A percentile compares a stretch with the other conserved stretches of the same genome.
phyloP scores from a whole-genome alignment of 2,888 invertebrate species.

The Corbicula japonica region DNA sequence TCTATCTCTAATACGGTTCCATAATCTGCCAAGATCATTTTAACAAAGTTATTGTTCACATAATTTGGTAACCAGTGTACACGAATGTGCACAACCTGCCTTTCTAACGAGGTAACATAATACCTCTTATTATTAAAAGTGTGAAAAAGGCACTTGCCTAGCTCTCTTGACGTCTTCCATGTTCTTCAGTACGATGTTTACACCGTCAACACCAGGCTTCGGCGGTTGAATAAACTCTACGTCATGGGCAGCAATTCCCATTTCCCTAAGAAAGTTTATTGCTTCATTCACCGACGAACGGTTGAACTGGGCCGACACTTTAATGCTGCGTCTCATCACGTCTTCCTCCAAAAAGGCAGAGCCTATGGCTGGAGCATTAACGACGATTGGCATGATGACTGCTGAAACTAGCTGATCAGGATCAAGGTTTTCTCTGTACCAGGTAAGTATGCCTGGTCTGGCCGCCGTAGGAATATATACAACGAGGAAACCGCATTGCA shows the following conservation, averaged over 20 bases:
- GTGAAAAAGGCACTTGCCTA: neutral
- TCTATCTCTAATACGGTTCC: too few relatives aligned
- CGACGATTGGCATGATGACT: neutral
- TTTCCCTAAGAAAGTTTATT: neutral
- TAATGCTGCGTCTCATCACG: neutral
- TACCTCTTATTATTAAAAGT: neutral
- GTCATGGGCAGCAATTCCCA: neutral
- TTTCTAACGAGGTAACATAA: neutral
- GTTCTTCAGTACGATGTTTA: neutral
- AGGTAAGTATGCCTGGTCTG: too few relatives aligned
- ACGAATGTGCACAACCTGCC: neutral
- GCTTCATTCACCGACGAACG: neutral
- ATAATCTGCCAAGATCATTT: neutral
- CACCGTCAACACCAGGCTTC: neutral
- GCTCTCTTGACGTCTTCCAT: neutral
- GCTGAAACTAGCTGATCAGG: too few relatives aligned
- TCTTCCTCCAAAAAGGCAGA: neutral
- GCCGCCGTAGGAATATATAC: too few relatives aligned
- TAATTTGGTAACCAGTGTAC: slow-evolving; percentile 4
- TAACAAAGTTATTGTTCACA: neutral
- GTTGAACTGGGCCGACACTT: neutral
- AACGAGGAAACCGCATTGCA: too few relatives aligned
- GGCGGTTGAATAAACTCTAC: neutral
- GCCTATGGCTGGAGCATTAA: neutral
- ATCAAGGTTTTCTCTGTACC: too few relatives aligned